These are phyloP conservation scores for Trinectes maculatus DNA, from an alignment of 2,113 vertebrate species.

Conservation along the genomic window DNA sequence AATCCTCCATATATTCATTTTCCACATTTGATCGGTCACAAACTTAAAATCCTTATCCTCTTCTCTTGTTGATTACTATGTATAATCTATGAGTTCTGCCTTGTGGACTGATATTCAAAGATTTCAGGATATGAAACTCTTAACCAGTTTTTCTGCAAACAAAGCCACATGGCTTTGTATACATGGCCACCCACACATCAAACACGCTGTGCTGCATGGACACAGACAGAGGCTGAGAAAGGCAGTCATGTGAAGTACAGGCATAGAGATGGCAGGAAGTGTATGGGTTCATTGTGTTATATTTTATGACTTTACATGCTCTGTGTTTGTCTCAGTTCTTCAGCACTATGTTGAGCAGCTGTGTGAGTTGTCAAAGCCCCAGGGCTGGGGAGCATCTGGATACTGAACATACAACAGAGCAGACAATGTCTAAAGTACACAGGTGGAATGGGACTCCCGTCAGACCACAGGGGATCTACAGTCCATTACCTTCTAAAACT, in stretches of 20 bases:
- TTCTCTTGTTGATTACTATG: neutral
- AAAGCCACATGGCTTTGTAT: conserved; percentile 35
- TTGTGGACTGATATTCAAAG: neutral
- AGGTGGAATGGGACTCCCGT: conserved; percentile 55
- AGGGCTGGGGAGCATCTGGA: conserved; percentile 56
- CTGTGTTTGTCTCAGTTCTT: neutral
- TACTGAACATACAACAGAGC: conserved; percentile 54
- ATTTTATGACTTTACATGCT: neutral
- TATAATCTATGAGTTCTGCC: no score
- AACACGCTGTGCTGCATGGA: conserved; percentile 25
- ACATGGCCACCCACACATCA: conserved; percentile 33
- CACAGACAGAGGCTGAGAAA: conserved; percentile 9
- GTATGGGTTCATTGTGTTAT: neutral
- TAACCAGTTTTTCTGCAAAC: conserved; percentile 62
- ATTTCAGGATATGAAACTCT: conserved; percentile 19
- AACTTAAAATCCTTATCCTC: neutral
- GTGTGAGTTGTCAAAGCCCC: conserved; percentile 32
- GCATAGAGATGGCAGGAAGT: neutral
- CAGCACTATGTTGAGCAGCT: neutral
- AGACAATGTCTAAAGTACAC: conserved; percentile 62
- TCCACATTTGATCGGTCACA: neutral
- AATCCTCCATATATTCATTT: neutral
- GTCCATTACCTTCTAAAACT: conserved; percentile 74
- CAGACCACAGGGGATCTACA: conserved; percentile 67
- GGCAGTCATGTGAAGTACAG: neutral